Evolutionary conservation across 2,797 vertebrate species (phyloP), one percentile per base, ranked within the genome.

Genomic region (Sebastes kiyomatsui): DNA sequence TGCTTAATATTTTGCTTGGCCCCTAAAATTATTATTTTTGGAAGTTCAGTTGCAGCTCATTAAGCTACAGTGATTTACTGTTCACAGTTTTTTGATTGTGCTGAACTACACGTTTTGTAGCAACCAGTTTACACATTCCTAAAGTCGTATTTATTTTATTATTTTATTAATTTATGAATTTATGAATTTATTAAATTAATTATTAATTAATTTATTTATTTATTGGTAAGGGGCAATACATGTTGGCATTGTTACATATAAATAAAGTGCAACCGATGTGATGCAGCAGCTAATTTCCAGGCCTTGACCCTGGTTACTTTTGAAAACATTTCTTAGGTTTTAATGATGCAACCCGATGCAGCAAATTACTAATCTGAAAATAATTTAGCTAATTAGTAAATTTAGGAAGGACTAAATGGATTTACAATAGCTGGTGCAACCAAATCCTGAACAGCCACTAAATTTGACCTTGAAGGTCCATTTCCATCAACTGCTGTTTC

Each of bases 331-430:
- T 46, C 42, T 46, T 46, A 46, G 16, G 42, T 18, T 46, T 46
- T 16, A 46, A 46, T 7, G 16, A 0, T 18, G 6, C 14, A 46
- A 46, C 6, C 3, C 5, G 0, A 18, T 49, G 18, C 18, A 49
- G 3, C 1, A 42, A 42, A 42, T 42, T 42, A 42, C 38, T 42
- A 42, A 0, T 2, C 0, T 42, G 38, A 42, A 42, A 42, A 6
- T 6, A 42, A 2, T 0, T 42, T 42, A 16, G 38, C 14, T 42
- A 42, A 0, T 42, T 42, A 42, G 38, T 42, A n/a, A 52, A 0
- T 52, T 52, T 6, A 52, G 46, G 20, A 52, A 52, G 46, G 46
- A 52, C 46, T 52, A 7, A 52, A 52, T 52, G 3, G 46, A 52
- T 20, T 52, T n/a, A 52, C 7, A 20, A 52, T 52, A 52, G 46